phyloP scores from a whole-genome alignment of 1,140 invertebrate species.

The Colletes gigas region DNA sequence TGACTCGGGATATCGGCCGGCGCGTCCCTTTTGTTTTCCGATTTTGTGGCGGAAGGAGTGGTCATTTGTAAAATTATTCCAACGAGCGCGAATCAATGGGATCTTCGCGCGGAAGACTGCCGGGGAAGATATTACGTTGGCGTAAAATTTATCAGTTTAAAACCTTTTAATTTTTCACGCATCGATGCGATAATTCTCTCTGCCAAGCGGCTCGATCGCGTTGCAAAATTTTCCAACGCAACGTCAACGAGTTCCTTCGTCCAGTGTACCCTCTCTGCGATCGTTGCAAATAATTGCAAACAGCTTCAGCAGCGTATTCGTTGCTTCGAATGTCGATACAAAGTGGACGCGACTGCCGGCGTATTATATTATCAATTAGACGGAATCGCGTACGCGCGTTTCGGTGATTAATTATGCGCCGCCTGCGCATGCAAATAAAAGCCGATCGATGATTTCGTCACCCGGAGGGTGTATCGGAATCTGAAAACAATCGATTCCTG shows the following conservation, averaged over 20 bases:
- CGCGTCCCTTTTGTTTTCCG: conserved; percentile 29
- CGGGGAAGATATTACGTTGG: neutral
- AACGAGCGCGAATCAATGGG: conserved; percentile 39
- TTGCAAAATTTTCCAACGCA: no score
- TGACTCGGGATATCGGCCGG: neutral
- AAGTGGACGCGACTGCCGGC: conserved; percentile 27
- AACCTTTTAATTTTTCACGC: no score
- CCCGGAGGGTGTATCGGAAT: neutral
- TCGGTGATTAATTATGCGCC: conserved; percentile 28
- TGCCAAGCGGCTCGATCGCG: no score
- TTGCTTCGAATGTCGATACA: conserved; percentile 18
- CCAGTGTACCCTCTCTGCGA: no score
- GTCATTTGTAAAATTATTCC: conserved; percentile 40
- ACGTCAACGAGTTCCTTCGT: no score
- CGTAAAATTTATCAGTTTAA: no score
- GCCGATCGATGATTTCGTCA: neutral
- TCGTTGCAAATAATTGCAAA: neutral
- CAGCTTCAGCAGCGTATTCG: no score
- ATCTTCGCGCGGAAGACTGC: conserved; percentile 30
- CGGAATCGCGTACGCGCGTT: conserved; percentile 6
- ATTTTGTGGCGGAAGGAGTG: conserved; percentile 5
- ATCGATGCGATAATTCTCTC: conserved; percentile 29
- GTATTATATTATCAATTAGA: conserved; percentile 42
- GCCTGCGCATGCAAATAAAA: conserved; percentile 12
- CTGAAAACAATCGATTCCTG: neutral